Conservation (phyloP, 2,888 invertebrate genomes). For the Cyclophora punctaria region DNA sequence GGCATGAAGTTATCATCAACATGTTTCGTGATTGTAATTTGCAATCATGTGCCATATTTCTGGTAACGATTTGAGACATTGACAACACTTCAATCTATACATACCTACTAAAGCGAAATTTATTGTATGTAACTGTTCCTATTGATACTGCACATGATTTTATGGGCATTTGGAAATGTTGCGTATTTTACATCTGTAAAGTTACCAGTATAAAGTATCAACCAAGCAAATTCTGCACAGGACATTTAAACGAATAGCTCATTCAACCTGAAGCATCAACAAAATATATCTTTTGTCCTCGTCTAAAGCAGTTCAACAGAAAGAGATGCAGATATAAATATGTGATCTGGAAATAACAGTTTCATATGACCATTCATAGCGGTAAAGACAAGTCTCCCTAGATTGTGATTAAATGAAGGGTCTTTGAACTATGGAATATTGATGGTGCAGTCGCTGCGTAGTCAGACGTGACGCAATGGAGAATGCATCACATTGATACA, state of each 20-base stretch:
- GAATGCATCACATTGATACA: constrained; percentile 13
- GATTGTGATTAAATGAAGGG: constrained; percentile 39
- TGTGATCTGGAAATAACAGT: constrained; percentile 18
- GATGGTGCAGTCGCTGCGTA: constrained; percentile 37
- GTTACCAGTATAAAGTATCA: no score
- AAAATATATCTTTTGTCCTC: constrained; percentile 3
- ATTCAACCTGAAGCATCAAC: not conserved
- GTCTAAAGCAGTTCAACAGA: constrained; percentile 11
- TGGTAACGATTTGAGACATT: constrained; percentile 9
- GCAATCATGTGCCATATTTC: constrained; percentile 11
- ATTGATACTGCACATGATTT: no score
- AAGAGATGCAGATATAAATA: constrained; percentile 17
- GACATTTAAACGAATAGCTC: not conserved
- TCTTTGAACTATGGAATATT: constrained; percentile 38
- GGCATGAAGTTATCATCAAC: constrained; percentile 16
- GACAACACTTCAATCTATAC: no score
- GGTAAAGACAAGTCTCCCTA: constrained; percentile 30
- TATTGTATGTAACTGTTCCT: no score
- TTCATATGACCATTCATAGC: constrained; percentile 21
- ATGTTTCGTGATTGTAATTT: constrained; percentile 19
- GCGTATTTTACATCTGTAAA: no score
- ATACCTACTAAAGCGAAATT: no score
- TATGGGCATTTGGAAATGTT: no score
- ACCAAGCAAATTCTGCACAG: no score
- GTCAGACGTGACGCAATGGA: constrained; percentile 26